phyloP scores from a whole-genome alignment of 1,140 invertebrate genomes.

The Protaetia brevitarsis region DNA sequence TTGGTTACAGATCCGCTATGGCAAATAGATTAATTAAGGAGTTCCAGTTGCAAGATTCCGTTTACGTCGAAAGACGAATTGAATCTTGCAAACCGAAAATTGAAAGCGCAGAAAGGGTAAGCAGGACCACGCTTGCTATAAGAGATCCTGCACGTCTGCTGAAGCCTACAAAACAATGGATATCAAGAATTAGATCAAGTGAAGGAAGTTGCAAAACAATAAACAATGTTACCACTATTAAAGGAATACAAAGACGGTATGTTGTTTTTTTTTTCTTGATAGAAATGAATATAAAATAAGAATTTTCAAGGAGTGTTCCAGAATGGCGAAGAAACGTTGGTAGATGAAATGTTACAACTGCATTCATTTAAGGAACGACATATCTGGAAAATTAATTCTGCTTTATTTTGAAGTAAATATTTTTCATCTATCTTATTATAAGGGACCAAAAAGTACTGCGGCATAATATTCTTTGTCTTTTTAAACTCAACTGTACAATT shows the following conservation, averaged over 20 bases:
- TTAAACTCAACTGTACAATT: no score
- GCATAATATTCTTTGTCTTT: no score
- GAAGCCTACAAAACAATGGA: constrained; percentile 44
- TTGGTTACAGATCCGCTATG: constrained; percentile 30
- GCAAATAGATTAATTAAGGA: constrained; percentile 43
- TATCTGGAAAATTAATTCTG: no score
- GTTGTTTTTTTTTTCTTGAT: background rate
- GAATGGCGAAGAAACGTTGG: constrained; percentile 38
- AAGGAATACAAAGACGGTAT: constrained; percentile 39
- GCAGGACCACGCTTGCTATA: background rate
- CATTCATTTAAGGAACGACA: no score
- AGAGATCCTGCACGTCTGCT: constrained; percentile 41
- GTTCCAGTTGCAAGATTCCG: constrained; percentile 41
- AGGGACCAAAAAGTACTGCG: no score
- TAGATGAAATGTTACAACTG: no score
- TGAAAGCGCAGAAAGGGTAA: background rate
- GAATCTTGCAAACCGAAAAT: background rate
- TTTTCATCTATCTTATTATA: no score
- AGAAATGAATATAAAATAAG: background rate
- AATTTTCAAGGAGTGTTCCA: constrained; percentile 34
- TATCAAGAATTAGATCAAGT: constrained; percentile 30
- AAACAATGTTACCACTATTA: constrained; percentile 8
- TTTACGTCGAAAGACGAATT: constrained; percentile 32
- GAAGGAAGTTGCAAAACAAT: background rate
- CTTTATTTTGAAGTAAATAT: no score